phyloP scores from a whole-genome alignment of 2,113 vertebrate genomes.

The Hyla sarda region DNA sequence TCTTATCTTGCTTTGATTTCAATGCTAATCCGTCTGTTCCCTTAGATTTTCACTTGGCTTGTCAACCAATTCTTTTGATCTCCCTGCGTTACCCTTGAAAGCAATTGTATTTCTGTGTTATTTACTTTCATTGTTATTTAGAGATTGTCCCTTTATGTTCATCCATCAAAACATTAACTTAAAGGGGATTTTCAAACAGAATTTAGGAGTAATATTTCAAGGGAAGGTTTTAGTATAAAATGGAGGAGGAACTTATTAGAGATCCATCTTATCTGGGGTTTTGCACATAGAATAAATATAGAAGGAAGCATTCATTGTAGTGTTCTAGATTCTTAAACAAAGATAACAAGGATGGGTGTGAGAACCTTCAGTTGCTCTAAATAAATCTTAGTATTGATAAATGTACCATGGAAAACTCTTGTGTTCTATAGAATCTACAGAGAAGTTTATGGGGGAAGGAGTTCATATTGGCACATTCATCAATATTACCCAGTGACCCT shows the following conservation, averaged over 20 bases:
- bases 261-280: conserved; percentile 28
- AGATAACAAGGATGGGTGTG: neutral
- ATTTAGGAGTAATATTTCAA: conserved; percentile 38
- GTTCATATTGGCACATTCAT: no score
- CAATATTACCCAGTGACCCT: neutral
- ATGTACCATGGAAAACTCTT: neutral
- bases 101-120: conserved; percentile 50
- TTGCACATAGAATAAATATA: conserved; percentile 3
- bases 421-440: no score
- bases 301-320: neutral
- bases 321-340: neutral
- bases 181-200: conserved; percentile 48
- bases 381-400: neutral
- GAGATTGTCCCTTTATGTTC: conserved; percentile 48
- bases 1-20: conserved; percentile 52
- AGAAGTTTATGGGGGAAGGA: no score
- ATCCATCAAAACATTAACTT: conserved; percentile 52
- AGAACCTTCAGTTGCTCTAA: neutral
- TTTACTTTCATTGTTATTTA: conserved; percentile 50
- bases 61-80: conserved; percentile 44
- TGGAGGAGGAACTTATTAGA: neutral
- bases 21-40: conserved; percentile 43
- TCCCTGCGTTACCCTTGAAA: conserved; percentile 39
- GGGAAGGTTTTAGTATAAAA: conserved; percentile 39
- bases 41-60: conserved; percentile 46